phyloP scores from a whole-genome alignment of 2,113 vertebrate species.

The Ammodytes marinus region DNA sequence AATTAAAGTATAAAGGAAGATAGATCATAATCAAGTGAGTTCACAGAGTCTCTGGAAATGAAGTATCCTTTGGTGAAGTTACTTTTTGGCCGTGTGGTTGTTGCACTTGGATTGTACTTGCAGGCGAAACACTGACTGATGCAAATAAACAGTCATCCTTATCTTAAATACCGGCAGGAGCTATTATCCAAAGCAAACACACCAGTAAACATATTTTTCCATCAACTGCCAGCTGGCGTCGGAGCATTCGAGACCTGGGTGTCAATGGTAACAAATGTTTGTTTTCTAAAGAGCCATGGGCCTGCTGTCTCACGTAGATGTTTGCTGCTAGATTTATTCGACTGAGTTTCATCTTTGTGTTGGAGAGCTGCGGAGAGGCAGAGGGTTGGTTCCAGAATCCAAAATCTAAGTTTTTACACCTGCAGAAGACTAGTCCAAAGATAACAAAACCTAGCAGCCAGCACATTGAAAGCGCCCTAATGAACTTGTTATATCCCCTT shows the following conservation, averaged over 20 bases:
- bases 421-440: background rate
- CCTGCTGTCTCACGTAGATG: conserved; percentile 27
- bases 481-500: background rate
- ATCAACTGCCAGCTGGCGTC: conserved; percentile 25
- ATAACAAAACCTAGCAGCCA: background rate
- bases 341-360: conserved; percentile 1
- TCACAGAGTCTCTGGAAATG: conserved; percentile 7
- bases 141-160: conserved; percentile 38
- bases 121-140: conserved; percentile 3
- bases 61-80: conserved; percentile 19
- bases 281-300: conserved; percentile 28
- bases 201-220: conserved; percentile 53
- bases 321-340: conserved; percentile 44
- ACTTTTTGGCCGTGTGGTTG: conserved; percentile 28
- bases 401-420: background rate
- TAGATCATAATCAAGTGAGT: background rate
- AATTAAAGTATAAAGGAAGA: background rate
- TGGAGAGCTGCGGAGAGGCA: background rate
- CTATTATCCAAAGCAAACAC: conserved; percentile 45
- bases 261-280: conserved; percentile 50
- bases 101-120: conserved; percentile 45
- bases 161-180: conserved; percentile 19
- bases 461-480: background rate
- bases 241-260: conserved; percentile 3
- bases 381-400: background rate